These are phyloP conservation scores for Mirza zaza DNA, from an alignment of 2,113 vertebrate genomes.

Conservation along the genomic window DNA sequence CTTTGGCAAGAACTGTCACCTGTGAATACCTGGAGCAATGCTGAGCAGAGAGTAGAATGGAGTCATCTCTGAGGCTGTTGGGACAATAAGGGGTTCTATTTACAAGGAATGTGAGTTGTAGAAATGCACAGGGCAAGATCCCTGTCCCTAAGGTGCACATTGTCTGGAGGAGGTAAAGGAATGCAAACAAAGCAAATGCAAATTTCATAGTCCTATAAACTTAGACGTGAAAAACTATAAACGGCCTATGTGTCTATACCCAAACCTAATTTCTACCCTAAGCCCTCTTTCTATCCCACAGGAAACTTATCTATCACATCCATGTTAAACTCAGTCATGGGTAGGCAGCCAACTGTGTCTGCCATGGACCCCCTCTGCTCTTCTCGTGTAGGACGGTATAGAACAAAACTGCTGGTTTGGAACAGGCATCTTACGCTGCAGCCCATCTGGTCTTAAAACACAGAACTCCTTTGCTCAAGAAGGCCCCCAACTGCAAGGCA, in stretches of 20 bases:
- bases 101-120: background rate
- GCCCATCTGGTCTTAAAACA: background rate
- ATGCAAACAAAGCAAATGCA: background rate
- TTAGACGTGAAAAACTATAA: background rate
- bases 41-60: background rate
- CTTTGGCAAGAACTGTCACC: background rate
- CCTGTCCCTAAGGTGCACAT: background rate
- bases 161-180: background rate
- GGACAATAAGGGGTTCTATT: background rate
- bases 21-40: background rate
- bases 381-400: accelerated
- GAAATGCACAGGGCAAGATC: background rate
- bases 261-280: background rate
- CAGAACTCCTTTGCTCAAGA: background rate
- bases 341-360: background rate
- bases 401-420: background rate
- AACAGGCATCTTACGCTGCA: background rate
- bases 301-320: background rate
- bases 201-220: background rate
- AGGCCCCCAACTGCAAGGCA: background rate
- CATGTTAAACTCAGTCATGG: background rate
- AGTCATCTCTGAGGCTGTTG: background rate
- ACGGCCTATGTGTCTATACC: background rate
- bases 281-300: background rate
- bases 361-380: background rate